Evolutionary conservation across 2,888 invertebrate genomes (phyloP), one percentile per base, ranked within the genome.

Genomic region (Monopis laevigella): DNA sequence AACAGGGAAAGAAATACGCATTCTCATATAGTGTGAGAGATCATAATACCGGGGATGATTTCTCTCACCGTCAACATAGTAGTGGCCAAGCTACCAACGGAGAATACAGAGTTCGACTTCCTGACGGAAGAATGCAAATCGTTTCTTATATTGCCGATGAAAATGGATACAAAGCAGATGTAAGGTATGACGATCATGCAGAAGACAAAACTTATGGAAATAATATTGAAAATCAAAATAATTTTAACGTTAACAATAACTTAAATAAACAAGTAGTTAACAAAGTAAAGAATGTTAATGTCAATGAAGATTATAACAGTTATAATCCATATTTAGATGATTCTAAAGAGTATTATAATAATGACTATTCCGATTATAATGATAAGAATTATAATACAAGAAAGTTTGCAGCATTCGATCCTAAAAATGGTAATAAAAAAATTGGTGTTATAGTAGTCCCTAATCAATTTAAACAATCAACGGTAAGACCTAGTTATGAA

Each of bases 101-200:
- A 2, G 86, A 87, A 57, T 88, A 88, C 65, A 65, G 86, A 41
- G 87, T 88, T 48, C 84, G 84, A 62, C 71, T 88, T 35, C 88
- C 88, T 1, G 88, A 88, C 51, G 88, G 88, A 1, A 66, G 87
- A 40, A 70, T 83, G 54, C 87, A 88, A 56, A 83, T 86, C 8
- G 87, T 87, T 0, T 86, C 86, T 5, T 88, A 87, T 56, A 85
- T 82, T 3, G 88, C 87, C 1, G 87, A 87, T 47, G 84, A 85
- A 59, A 83, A 84, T 45, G 87, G 87, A 1, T 88, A 87, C 59
- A 84, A 85, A 50, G 88, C 88, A 2, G 84, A 87, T 46, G 87
- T 87, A 1, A 77, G 83, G 68, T 87, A 87, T 49, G 83, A 85
- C 47, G 78, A 80, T 34, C 61, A 57, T 8, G 4, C n/a, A 6